A percentile compares a stretch with the other conserved stretches of the same genome.
phyloP scores from a whole-genome alignment of 2,888 invertebrate species.

The Rhagophthalmus giganteus region DNA sequence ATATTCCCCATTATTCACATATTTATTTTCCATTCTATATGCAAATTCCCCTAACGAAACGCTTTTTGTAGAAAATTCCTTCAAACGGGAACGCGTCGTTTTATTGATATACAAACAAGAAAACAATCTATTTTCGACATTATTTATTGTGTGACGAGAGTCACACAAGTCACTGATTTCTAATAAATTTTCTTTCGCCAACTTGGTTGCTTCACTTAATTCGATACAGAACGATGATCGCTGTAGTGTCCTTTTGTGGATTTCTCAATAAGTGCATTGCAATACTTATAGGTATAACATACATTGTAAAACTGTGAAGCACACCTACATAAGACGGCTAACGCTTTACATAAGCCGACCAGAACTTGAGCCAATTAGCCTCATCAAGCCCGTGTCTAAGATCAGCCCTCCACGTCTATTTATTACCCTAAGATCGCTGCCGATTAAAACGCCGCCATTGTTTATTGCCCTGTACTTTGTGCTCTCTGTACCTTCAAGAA shows the following conservation, averaged over 20 bases:
- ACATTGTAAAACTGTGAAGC: constrained; percentile 25
- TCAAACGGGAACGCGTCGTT: neutral
- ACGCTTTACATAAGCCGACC: constrained; percentile 35
- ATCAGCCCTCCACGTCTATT: constrained; percentile 38
- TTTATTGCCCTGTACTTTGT: constrained; percentile 34
- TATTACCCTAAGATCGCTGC: constrained; percentile 37
- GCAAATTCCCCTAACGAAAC: too few relatives aligned
- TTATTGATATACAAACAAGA: too few relatives aligned
- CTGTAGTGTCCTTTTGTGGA: constrained; percentile 9
- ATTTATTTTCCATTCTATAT: too few relatives aligned
- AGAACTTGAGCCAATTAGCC: constrained; percentile 38
- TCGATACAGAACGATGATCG: too few relatives aligned
- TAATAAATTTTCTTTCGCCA: too few relatives aligned
- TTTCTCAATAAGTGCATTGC: constrained; percentile 17
- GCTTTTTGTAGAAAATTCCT: too few relatives aligned
- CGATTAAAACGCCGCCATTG: constrained; percentile 38
- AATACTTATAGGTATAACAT: too few relatives aligned
- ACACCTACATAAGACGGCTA: constrained; percentile 34
- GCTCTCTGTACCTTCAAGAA: constrained; percentile 29
- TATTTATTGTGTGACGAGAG: neutral
- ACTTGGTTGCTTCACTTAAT: too few relatives aligned
- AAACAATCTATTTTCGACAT: too few relatives aligned
- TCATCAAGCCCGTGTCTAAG: constrained; percentile 38
- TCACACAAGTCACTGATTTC: too few relatives aligned
- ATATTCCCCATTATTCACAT: too few relatives aligned